Evolutionary conservation across 1,140 invertebrate species (phyloP).

Genomic region (Drosophila carrolli): DNA sequence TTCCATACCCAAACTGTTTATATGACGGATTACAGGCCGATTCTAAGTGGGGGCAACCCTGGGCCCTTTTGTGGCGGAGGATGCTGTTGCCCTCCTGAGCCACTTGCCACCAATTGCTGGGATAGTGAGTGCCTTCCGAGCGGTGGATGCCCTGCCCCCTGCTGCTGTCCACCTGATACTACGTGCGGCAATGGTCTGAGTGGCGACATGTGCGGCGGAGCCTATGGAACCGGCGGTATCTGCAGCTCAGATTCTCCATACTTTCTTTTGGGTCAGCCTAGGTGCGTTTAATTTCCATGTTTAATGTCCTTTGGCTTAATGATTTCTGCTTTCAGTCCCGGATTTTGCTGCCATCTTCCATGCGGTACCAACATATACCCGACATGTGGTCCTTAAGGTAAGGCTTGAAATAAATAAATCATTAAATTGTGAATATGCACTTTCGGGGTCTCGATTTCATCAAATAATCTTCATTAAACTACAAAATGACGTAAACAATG

Average conservation of each 20-base stretch:
- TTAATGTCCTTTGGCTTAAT: neutral
- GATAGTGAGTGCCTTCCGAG: neutral
- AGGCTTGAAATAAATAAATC: neutral
- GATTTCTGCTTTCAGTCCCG: neutral
- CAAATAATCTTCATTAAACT: no score
- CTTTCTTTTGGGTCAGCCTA: neutral
- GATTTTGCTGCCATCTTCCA: neutral
- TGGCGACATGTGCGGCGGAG: conserved; percentile 4
- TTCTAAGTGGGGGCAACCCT: conserved; percentile 9
- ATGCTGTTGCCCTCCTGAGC: neutral
- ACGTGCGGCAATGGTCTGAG: neutral
- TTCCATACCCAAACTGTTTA: conserved; percentile 43
- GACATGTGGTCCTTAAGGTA: neutral
- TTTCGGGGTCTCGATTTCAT: neutral
- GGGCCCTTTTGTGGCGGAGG: neutral
- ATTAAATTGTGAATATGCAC: no score
- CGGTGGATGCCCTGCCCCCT: neutral
- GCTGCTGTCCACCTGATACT: neutral
- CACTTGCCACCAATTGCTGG: neutral
- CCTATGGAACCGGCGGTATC: neutral
- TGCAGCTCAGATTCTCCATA: neutral
- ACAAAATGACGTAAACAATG: neutral
- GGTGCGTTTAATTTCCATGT: neutral
- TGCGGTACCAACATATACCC: neutral
- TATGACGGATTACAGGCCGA: conserved; percentile 35